phyloP scores from a whole-genome alignment of 2,888 invertebrate species.

The Philopedon plagiatum region DNA sequence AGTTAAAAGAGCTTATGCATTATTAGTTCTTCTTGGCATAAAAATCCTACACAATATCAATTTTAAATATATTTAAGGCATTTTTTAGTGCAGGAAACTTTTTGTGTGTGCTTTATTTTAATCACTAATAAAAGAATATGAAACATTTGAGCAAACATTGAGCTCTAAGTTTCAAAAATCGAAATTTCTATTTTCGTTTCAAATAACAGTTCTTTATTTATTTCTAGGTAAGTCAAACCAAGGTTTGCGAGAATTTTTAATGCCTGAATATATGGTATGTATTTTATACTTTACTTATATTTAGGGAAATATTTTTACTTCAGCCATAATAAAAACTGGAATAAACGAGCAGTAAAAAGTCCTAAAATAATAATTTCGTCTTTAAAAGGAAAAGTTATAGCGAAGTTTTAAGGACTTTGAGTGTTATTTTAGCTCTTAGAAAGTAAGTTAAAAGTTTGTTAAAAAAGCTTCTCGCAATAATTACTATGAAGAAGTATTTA shows the following conservation, averaged over 20 bases:
- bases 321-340: conserved; percentile 7
- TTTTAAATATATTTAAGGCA: too few species aligned
- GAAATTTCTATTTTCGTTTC: too few species aligned
- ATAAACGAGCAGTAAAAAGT: conserved; percentile 32
- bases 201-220: background rate
- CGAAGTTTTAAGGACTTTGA: conserved; percentile 35
- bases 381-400: conserved; percentile 29
- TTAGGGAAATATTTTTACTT: background rate
- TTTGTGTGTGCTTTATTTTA: too few species aligned
- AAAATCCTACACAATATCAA: too few species aligned
- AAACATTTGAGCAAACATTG: too few species aligned
- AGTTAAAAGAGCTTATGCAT: too few species aligned
- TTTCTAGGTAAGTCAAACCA: background rate
- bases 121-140: too few species aligned
- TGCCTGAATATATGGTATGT: background rate
- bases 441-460: conserved; percentile 31
- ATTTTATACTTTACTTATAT: background rate
- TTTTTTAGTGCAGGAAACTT: too few species aligned
- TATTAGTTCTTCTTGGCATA: too few species aligned
- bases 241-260: background rate
- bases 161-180: too few species aligned
- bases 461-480: conserved; percentile 24
- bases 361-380: conserved; percentile 38
- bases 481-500: background rate
- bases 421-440: conserved; percentile 32